Conservation (phyloP, 2,797 vertebrate genomes). For the Myotis vivesi region DNA sequence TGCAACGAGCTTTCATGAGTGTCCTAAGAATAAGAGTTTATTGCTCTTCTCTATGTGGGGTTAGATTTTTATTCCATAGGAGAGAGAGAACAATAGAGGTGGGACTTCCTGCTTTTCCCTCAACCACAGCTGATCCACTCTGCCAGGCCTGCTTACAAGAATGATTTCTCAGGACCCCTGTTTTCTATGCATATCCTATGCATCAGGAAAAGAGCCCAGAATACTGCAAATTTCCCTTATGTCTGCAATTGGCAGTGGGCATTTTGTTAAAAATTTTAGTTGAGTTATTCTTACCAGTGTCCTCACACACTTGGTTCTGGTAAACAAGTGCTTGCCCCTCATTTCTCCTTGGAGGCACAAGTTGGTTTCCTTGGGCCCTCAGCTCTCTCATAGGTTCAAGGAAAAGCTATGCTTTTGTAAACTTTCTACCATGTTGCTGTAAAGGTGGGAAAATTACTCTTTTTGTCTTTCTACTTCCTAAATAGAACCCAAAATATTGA, state of each 20-base stretch:
- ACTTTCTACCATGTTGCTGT: neutral
- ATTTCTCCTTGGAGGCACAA: neutral
- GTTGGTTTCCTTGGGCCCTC: neutral
- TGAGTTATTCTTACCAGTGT: neutral
- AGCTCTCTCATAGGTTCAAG: neutral
- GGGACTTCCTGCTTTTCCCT: neutral
- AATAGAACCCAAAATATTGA: neutral
- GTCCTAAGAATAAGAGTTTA: neutral
- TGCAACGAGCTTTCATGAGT: neutral
- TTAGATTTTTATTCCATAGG: neutral
- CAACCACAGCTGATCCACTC: neutral
- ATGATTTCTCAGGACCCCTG: neutral
- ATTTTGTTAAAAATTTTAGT: neutral
- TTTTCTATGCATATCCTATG: neutral
- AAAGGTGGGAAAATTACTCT: neutral
- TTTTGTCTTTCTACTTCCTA: neutral
- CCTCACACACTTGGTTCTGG: neutral
- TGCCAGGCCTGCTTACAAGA: neutral
- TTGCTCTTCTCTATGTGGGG: neutral
- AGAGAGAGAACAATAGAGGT: neutral
- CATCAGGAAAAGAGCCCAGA: neutral
- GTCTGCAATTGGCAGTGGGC: neutral
- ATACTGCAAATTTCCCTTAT: neutral
- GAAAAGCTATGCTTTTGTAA: neutral
- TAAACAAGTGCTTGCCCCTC: neutral